A percentile compares a stretch with the other conserved stretches of the same genome.
phyloP scores from a whole-genome alignment of 2,113 vertebrate species.

The Nansenia antarctica region DNA sequence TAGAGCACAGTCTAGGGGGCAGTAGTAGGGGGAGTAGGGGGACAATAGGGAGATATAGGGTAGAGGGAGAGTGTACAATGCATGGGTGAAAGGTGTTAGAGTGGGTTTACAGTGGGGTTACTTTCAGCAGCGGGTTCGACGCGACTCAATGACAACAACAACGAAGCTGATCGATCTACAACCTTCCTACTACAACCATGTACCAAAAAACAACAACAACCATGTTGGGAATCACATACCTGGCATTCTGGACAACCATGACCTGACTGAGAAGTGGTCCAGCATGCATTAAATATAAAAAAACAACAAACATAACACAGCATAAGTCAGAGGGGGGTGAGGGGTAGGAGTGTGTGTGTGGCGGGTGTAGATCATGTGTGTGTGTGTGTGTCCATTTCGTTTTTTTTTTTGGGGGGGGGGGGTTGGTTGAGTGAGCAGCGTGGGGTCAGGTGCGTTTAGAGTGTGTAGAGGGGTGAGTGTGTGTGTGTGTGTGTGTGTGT shows the following conservation, averaged over 20 bases:
- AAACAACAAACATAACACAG: conserved; percentile 76
- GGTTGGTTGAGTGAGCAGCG: neutral
- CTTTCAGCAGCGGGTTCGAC: too few relatives aligned
- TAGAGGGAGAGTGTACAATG: neutral
- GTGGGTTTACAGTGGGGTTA: neutral
- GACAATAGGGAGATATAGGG: neutral
- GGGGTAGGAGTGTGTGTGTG: conserved; percentile 58
- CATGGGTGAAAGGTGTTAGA: neutral
- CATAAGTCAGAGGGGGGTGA: conserved; percentile 71
- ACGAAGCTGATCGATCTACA: conserved; percentile 36
- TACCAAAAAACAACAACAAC: conserved; percentile 46
- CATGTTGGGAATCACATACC: conserved; percentile 76
- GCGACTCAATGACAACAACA: neutral
- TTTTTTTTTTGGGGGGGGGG: conserved; percentile 22
- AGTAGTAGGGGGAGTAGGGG: too few relatives aligned
- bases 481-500: neutral
- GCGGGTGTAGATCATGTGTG: conserved; percentile 39
- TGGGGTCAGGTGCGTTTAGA: neutral
- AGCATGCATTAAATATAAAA: conserved; percentile 81
- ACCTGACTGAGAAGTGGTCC: conserved; percentile 95
- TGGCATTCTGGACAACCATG: conserved; percentile 99
- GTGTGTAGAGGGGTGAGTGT: conserved; percentile 54
- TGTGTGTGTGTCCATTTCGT: conserved; percentile 30
- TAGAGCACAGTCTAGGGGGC: neutral
- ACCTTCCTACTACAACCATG: conserved; percentile 50